A percentile compares a stretch with the other conserved stretches of the same genome.
Evolutionary conservation across 1,140 invertebrate genomes (phyloP).

Genomic region (Subanguina moxae): DNA sequence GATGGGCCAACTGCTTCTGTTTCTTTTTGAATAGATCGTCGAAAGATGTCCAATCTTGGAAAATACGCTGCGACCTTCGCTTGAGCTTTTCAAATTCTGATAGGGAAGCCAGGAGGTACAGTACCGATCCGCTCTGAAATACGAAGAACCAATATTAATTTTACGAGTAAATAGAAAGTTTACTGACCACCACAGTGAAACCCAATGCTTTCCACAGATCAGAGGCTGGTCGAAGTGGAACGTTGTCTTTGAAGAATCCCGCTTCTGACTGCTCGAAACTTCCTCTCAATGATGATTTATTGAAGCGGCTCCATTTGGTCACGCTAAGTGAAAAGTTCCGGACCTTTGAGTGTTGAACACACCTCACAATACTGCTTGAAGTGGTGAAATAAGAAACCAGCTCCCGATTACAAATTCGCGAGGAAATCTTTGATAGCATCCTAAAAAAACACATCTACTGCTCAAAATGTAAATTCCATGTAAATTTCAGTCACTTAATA

Average conservation of each 20-base stretch:
- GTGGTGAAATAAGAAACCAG: neutral
- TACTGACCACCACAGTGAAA: constrained; percentile 42
- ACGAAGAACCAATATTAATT: constrained; percentile 20
- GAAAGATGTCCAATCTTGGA: neutral
- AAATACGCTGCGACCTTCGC: neutral
- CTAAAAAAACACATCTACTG: neutral
- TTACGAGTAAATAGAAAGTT: neutral
- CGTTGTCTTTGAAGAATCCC: constrained; percentile 12
- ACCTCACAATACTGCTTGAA: neutral
- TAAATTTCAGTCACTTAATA: too few relatives aligned
- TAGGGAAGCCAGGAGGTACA: neutral
- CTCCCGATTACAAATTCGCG: neutral
- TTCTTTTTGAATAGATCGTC: constrained; percentile 4
- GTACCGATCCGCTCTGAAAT: neutral
- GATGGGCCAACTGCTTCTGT: constrained; percentile 62
- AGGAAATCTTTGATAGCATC: neutral
- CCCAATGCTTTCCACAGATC: constrained; percentile 38
- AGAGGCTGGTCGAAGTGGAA: constrained; percentile 32
- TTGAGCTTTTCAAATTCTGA: neutral
- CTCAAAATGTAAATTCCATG: too few relatives aligned
- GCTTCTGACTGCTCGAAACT: neutral
- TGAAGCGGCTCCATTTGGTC: neutral
- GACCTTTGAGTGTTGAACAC: neutral
- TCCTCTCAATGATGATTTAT: neutral
- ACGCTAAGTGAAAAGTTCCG: neutral